Evolutionary conservation across 2,113 vertebrate species (phyloP), one percentile per base, ranked within the genome.

Genomic region (Brachyhypopomus gauderio): DNA sequence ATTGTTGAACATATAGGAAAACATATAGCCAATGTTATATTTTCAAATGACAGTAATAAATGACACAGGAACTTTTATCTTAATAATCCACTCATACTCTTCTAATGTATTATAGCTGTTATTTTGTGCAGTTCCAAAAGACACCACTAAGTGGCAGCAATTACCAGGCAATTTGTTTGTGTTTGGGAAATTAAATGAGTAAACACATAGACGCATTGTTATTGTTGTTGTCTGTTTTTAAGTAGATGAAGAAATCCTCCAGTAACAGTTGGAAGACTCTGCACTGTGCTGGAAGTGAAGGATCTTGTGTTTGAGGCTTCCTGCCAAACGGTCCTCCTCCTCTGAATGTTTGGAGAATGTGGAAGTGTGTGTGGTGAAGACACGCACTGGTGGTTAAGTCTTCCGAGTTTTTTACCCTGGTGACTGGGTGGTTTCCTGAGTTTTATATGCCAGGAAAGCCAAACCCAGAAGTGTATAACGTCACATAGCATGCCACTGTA

Each of bases 361-460:
- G 11, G 20, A 74, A 36, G 48, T 20, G 6, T 6, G 59, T 14
- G 45, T 14, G 45, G 45, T 3, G 45, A 52, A 52, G 38, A 48
- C 23, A 58, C 30, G 64, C n/a, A 22, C 3, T 52, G 71, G 45
- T 72, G 71, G 23, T 14, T 52, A 7, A 20, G n/a, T 17, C 30
- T 45, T 56, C 8, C 7, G 6, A 38, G 5, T n/a, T 55, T 62
- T 12, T 5, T 27, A 67, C 4, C 7, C 22, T 22, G 17, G 41
- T 83, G n/a, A 75, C 19, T 84, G 23, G 48, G 74, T 41, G 63
- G 75, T 83, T 59, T 11, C 27, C 23, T 9, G n/a, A 75, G 63
- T 62, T 78, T n/a, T 3, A 1, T 52, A 64, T 72, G 34, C 45
- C 77, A 25, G 75, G 41, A 20, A 82, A 25, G 16, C 41, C 22